These are phyloP conservation scores for Marronus borbonicus DNA, from an alignment of 2,888 invertebrate genomes.

Conservation along the genomic window DNA sequence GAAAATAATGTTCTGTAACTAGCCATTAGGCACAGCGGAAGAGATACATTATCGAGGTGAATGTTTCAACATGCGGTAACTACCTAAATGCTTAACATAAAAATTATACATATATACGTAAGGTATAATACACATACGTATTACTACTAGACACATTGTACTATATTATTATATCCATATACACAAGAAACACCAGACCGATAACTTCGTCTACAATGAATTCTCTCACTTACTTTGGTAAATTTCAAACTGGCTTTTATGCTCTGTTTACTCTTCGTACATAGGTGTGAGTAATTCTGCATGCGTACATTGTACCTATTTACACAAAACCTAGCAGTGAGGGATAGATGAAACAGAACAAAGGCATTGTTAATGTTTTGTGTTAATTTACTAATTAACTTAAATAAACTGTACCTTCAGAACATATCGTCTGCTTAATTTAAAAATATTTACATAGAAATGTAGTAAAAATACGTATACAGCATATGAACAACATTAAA, in stretches of 20 bases:
- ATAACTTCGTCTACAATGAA: slow-evolving; percentile 23
- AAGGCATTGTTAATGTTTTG: slow-evolving; percentile 13
- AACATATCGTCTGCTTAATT: slow-evolving; percentile 1
- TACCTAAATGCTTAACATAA: slow-evolving; percentile 18
- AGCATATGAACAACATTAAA: neutral
- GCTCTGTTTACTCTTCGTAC: slow-evolving; percentile 9
- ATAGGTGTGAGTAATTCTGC: slow-evolving; percentile 10
- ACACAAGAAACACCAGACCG: slow-evolving; percentile 26
- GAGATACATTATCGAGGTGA: no score
- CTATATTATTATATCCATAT: slow-evolving; percentile 1
- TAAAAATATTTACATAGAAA: neutral
- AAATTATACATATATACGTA: slow-evolving; percentile 1
- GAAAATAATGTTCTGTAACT: no score
- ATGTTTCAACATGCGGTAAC: slow-evolving; percentile 18
- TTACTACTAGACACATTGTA: slow-evolving; percentile 22
- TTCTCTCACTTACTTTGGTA: slow-evolving; percentile 35
- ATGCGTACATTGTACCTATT: slow-evolving; percentile 14
- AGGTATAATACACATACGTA: slow-evolving; percentile 20
- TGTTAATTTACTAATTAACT: slow-evolving; percentile 6
- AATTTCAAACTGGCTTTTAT: slow-evolving; percentile 38
- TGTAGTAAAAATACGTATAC: no score
- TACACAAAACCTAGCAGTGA: slow-evolving; percentile 4
- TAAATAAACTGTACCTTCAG: neutral
- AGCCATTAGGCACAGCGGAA: no score
- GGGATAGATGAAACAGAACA: slow-evolving; percentile 3